Evolutionary conservation across 1,140 invertebrate species (phyloP), one percentile per base, ranked within the genome.

Genomic region (Meloidogyne chitwoodi): DNA sequence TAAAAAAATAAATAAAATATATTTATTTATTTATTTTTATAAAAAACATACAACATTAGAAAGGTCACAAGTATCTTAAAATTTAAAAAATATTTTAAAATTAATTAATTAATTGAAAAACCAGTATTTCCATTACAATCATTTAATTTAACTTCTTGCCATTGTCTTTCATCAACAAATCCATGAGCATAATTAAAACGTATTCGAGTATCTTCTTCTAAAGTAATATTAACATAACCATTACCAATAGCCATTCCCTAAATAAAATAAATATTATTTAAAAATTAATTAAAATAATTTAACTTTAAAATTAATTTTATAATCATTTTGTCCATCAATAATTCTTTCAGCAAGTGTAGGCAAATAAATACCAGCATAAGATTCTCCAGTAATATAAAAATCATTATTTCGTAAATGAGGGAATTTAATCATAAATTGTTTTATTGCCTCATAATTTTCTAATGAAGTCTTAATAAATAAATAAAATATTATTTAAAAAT

Each of bases 361-460:
- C 26, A 90, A 80, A 73, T 89, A 89, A 68, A 83, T 76, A 62
- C 82, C 85, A 41, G 82, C 89, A 80, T 90, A 90, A 29, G 84
- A 87, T 80, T 90, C 89, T 38, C 89, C 89, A 74, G 89, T 88
- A 34, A 90, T 86, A 76, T 88, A 90, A n/a, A 89, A 87, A 12
- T 83, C 78, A 79, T 88, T 89, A 12, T 83, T 79, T 22, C 82
- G 81, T 78, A 88, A 91, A 76, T 89, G 84, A 12, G 90, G 89
- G 83, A 89, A 90, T 79, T 89, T 89, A 27, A 74, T 67, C 80
- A 91, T 89, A 84, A 90, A 91, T 71, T 88, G 74, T 77, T 90
- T 87, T 66, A 91, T 74, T 29, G 90, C 90, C 8, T 87, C 76
- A 76, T 88, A 88, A 80, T 90, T 91, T 74, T 90, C 87, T 22